Evolutionary conservation across 2,113 vertebrate species (phyloP), one percentile per base, ranked within the genome.

Genomic region (Toxotes chatareus): DNA sequence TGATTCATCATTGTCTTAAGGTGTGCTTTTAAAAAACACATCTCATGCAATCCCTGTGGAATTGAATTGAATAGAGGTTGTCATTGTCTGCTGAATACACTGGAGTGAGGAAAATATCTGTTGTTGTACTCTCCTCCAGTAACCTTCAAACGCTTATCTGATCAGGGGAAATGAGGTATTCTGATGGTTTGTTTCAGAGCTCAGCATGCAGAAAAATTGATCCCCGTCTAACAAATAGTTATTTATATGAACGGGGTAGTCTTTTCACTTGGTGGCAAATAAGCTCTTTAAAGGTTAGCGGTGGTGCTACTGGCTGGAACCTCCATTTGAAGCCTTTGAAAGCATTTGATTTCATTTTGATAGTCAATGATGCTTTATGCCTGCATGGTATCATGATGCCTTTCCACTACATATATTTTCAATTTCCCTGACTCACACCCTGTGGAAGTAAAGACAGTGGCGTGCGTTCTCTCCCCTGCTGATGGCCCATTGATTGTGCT

Each of bases 401-500:
- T 93, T 92, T 93, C 92, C 90, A 91, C 87, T 86, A 92, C 88
- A 91, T 92, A 92, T 93, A 91, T 89, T 93, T 94, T 93, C 91
- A 92, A 92, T 93, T 90, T 92, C 88, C 86, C 73, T 73, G 83
- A 86, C 88, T 90, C 88, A 83, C 84, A 80, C 83, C 81, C 84
- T 62, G 81, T 90, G 87, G 83, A 92, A 89, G 91, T 89, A 90
- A 91, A 93, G 91, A 91, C 88, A 89, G 90, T 87, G 83, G 87
- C 65, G 42, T 85, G 86, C 68, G 56, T 89, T 87, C 89, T 87
- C 88, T 91, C 79, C 85, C 89, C 88, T 51, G 90, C 87, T 92
- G 93, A 94, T 93, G 93, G 90, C 80, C 91, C 93, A 93, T 94
- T 93, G 91, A 93, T 94, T 92, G 91, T 93, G 93, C 89, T 93